A percentile compares a stretch with the other conserved stretches of the same genome.
These are phyloP conservation scores for Lagopus leucura DNA, from an alignment of 2,113 vertebrate species.

Conservation along the genomic window DNA sequence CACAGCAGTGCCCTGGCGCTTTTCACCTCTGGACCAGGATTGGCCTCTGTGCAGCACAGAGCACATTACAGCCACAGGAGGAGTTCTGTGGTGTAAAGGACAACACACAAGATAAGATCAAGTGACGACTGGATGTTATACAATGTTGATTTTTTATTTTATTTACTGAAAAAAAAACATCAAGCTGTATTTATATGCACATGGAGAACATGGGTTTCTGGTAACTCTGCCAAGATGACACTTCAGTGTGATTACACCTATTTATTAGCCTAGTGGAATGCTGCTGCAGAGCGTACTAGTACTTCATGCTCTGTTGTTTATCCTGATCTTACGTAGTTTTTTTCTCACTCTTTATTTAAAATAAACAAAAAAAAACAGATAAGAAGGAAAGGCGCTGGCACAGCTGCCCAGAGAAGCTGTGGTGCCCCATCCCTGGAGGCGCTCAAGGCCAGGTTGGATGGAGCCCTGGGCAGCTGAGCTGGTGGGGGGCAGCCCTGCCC, in stretches of 20 bases:
- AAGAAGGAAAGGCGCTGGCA: background rate
- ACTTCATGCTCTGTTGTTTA: background rate
- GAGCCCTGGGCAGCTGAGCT: background rate
- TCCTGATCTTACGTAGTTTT: background rate
- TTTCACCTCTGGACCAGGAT: background rate
- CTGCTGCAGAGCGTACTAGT: background rate
- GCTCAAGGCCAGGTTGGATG: background rate
- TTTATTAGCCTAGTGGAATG: background rate
- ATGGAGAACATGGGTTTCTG: background rate
- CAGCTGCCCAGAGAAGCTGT: background rate
- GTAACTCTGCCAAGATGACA: background rate
- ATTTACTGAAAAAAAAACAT: background rate
- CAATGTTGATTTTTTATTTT: background rate
- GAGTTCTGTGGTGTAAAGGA: background rate
- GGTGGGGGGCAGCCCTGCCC: background rate
- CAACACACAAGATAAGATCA: background rate
- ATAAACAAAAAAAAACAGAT: background rate
- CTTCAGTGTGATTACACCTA: no score
- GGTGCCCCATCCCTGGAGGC: background rate
- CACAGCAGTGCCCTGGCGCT: background rate
- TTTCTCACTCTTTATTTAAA: background rate
- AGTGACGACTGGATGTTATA: background rate
- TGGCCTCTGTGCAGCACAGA: rapidly evolving
- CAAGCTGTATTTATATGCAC: background rate
- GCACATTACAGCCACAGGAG: rapidly evolving